These are phyloP conservation scores for Nomada hirtipes DNA, from an alignment of 2,888 invertebrate genomes.

Conservation along the genomic window DNA sequence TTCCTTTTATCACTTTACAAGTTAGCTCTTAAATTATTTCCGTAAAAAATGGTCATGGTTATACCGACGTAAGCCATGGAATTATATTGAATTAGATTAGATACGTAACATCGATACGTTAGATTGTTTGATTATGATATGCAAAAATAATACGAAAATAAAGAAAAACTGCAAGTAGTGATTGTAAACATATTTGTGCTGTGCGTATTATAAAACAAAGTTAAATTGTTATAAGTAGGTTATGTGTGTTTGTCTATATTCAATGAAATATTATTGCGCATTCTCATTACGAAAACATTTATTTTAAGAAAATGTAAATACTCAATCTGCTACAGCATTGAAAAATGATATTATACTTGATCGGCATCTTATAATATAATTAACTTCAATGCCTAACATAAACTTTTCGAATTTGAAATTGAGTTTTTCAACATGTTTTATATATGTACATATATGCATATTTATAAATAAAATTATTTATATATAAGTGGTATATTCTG, in stretches of 20 bases:
- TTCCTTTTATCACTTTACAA: neutral
- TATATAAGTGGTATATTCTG: too few relatives aligned
- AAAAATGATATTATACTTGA: too few relatives aligned
- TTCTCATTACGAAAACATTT: neutral
- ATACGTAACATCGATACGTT: neutral
- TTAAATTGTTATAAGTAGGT: neutral
- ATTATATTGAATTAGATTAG: neutral
- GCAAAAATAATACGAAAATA: conserved; percentile 1
- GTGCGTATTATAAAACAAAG: conserved; percentile 10
- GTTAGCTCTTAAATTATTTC: neutral
- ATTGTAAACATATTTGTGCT: neutral
- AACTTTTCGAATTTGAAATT: neutral
- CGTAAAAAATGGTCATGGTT: neutral
- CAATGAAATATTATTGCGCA: neutral
- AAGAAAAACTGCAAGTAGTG: neutral
- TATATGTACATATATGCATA: too few relatives aligned
- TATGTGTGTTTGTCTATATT: neutral
- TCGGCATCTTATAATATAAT: neutral
- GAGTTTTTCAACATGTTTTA: neutral
- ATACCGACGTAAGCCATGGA: neutral
- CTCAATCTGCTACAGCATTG: too few relatives aligned
- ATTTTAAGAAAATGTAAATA: neutral
- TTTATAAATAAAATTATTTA: too few relatives aligned
- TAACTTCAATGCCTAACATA: neutral
- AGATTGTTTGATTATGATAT: neutral